These are phyloP conservation scores for Rhyacichthys aspro DNA, from an alignment of 2,797 vertebrate species.

Conservation along the genomic window DNA sequence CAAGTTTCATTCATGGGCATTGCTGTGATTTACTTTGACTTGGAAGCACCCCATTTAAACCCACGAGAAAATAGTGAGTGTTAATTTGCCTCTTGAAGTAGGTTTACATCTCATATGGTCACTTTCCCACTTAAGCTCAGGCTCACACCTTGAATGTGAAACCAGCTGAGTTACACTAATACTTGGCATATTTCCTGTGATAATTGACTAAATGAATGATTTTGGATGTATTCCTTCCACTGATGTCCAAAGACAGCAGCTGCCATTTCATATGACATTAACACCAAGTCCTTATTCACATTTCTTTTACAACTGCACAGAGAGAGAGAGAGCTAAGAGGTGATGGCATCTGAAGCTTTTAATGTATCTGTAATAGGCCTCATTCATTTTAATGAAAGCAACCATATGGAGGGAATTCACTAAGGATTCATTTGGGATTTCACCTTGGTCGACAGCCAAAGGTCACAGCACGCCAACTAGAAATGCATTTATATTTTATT, in stretches of 20 bases:
- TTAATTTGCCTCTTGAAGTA: constrained; percentile 41
- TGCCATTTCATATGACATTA: constrained; percentile 64
- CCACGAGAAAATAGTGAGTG: constrained; percentile 26
- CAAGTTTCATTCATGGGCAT: constrained; percentile 25
- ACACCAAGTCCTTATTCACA: constrained; percentile 51
- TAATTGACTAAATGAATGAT: constrained; percentile 53
- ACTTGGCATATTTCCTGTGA: constrained; percentile 44
- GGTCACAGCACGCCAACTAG: constrained; percentile 48
- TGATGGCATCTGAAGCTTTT: constrained; percentile 72
- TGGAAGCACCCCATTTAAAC: constrained; percentile 13
- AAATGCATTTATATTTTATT: constrained; percentile 41
- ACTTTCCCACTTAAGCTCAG: constrained; percentile 59
- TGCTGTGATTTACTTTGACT: constrained; percentile 33
- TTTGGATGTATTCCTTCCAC: constrained; percentile 40
- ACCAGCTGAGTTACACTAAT: constrained; percentile 38
- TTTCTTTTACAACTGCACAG: constrained; percentile 23
- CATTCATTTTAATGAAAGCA: constrained; percentile 73
- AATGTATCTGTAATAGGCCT: constrained; percentile 69
- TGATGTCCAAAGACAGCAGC: constrained; percentile 58
- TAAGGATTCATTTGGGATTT: constrained; percentile 45
- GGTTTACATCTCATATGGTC: constrained; percentile 43
- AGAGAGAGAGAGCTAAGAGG: constrained; percentile 49
- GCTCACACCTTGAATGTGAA: constrained; percentile 60
- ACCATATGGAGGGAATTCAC: constrained; percentile 67
- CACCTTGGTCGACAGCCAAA: constrained; percentile 67